A percentile compares a stretch with the other conserved stretches of the same genome.
Conservation (phyloP, 2,113 vertebrate species). For the Rhinolophus sinicus region DNA sequence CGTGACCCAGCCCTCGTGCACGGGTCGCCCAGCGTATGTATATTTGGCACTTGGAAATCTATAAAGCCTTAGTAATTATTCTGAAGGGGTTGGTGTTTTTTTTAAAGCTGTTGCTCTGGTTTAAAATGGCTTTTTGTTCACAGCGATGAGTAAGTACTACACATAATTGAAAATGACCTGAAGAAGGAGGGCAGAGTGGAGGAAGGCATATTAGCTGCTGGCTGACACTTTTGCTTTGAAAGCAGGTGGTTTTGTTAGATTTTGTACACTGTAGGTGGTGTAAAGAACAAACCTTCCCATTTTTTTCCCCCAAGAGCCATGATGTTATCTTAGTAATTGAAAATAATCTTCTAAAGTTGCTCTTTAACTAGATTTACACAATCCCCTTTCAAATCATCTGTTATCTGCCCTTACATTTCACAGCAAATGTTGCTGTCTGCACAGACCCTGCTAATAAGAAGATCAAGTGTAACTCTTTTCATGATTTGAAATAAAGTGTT, state of each 20-base stretch:
- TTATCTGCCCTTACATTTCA: slow-evolving; percentile 84
- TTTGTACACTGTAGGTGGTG: slow-evolving; percentile 70
- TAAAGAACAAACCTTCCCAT: slow-evolving; percentile 71
- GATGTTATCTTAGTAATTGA: slow-evolving; percentile 90
- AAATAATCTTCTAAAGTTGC: slow-evolving; percentile 87
- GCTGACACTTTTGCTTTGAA: slow-evolving; percentile 67
- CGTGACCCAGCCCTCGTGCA: not conserved
- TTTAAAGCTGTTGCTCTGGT: slow-evolving; percentile 54
- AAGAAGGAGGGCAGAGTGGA: slow-evolving; percentile 61
- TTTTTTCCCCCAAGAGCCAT: slow-evolving; percentile 70
- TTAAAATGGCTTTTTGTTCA: slow-evolving; percentile 73
- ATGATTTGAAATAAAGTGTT: slow-evolving; percentile 74
- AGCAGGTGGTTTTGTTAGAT: slow-evolving; percentile 73
- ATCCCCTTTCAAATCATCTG: slow-evolving; percentile 83
- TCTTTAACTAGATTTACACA: slow-evolving; percentile 85
- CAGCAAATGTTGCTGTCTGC: slow-evolving; percentile 80
- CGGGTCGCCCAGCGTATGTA: not conserved
- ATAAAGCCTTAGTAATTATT: slow-evolving; percentile 55
- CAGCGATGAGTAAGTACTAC: slow-evolving; percentile 65
- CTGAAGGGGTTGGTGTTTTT: slow-evolving; percentile 56
- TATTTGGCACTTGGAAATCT: not conserved
- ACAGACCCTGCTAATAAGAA: slow-evolving; percentile 76
- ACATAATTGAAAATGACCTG: slow-evolving; percentile 73
- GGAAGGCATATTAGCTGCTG: slow-evolving; percentile 58
- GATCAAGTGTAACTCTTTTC: slow-evolving; percentile 75